phyloP scores from a whole-genome alignment of 2,113 vertebrate species.

The Oncorhynchus keta region DNA sequence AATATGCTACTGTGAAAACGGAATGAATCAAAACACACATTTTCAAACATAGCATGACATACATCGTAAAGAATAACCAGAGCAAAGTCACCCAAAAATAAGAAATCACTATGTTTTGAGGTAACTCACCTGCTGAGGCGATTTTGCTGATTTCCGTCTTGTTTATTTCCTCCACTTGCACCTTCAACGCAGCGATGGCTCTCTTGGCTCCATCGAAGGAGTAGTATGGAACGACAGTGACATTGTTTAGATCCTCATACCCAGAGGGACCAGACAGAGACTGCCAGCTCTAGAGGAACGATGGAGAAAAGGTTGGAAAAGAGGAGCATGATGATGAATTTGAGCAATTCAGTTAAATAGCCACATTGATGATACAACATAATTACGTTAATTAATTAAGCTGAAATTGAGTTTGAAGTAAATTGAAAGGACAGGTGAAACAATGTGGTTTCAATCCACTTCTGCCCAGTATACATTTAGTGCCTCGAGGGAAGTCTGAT shows the following conservation, averaged over 20 bases:
- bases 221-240: constrained; percentile 64
- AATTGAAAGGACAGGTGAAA: no score
- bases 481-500: neutral
- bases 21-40: neutral
- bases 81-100: neutral
- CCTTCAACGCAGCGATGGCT: constrained; percentile 67
- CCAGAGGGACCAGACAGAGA: constrained; percentile 74
- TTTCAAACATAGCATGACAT: neutral
- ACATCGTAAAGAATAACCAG: neutral
- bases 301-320: neutral
- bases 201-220: constrained; percentile 74
- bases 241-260: constrained; percentile 74
- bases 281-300: constrained; percentile 68
- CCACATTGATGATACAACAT: neutral
- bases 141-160: constrained; percentile 71
- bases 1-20: neutral
- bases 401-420: no score
- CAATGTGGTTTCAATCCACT: neutral
- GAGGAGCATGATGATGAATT: neutral
- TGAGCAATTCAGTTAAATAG: neutral
- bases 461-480: neutral
- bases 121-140: constrained; percentile 61
- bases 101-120: neutral
- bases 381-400: neutral
- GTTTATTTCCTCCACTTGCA: constrained; percentile 72